Evolutionary conservation across 1,140 invertebrate genomes (phyloP), one percentile per base, ranked within the genome.

Genomic region (Cyclargus thomasi): DNA sequence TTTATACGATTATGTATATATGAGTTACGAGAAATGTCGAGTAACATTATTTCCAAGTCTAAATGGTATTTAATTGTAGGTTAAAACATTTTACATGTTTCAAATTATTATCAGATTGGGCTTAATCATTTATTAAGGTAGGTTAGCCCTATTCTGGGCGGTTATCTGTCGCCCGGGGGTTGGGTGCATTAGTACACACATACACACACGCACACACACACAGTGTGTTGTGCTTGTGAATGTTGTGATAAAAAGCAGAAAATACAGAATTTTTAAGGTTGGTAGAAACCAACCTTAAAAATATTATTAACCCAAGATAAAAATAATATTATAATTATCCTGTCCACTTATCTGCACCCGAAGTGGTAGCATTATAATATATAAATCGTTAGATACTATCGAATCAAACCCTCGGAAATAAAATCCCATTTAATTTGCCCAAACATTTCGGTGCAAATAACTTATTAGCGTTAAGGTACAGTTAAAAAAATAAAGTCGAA

Each of bases 381-480:
- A 47, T 47, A 47, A 47, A 47, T 47, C 14, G 39, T 47, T 47
- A 47, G 39, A 47, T 47, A 47, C 39, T 47, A 47, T 47, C 39
- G 8, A 47, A 47, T 47, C 39, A 16, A 11, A 47, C 39, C 39
- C 39, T 47, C 39, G 14, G 39, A 47, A 47, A 47, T 47, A 47
- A 47, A 47, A 47, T 47, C 14, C 39, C 39, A 14, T 47, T 47
- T 47, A 47, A 47, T 47, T 47, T 16, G 39, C 1, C 1, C 14
- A 1, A 8, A 47, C 39, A 47, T 47, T 47, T 47, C 14, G 14
- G 39, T 47, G 39, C 39, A 47, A 47, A 47, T 47, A 47, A 47
- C 39, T 47, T 47, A 47, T 47, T 47, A 47, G 39, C 39, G 39
- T 14, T 8, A 47, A 16, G 39, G 39, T 47, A 47, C 39, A 47